A percentile compares a stretch with the other conserved stretches of the same genome.
Evolutionary conservation across 2,113 vertebrate genomes (phyloP).

Genomic region (Pygoscelis adeliae): DNA sequence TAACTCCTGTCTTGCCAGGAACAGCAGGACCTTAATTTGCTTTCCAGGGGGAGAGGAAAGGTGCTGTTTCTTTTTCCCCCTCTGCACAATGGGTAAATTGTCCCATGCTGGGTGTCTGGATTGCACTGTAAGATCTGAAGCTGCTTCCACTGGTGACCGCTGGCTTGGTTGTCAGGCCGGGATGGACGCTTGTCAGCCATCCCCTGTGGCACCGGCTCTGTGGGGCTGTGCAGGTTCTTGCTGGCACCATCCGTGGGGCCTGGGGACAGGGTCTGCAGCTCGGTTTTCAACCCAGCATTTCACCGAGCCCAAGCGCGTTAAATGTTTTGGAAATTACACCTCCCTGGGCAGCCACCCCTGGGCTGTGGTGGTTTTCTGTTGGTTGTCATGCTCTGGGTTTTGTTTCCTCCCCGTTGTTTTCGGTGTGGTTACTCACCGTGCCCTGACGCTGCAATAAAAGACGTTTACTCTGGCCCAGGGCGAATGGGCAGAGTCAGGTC

Average conservation of each 20-base stretch:
- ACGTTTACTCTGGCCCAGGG: fast-evolving
- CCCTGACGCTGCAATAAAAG: fast-evolving
- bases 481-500: not conserved
- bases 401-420: not conserved
- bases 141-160: not conserved
- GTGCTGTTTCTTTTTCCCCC: not conserved
- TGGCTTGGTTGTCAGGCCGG: not conserved
- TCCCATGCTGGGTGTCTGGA: not conserved
- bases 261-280: not conserved
- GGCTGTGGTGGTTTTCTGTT: not conserved
- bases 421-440: fast-evolving
- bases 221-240: too few relatives aligned
- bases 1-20: not conserved
- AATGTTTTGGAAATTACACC: not conserved
- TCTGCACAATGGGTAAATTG: not conserved
- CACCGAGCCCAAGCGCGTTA: too few relatives aligned
- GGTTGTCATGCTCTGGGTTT: not conserved
- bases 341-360: too few relatives aligned
- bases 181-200: not conserved
- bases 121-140: not conserved
- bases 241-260: not conserved
- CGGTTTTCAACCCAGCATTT: not conserved
- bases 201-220: not conserved
- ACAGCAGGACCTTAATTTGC: not conserved
- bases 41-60: not conserved